Evolutionary conservation across 2,113 vertebrate genomes (phyloP).

Genomic region (Arizona elegans): DNA sequence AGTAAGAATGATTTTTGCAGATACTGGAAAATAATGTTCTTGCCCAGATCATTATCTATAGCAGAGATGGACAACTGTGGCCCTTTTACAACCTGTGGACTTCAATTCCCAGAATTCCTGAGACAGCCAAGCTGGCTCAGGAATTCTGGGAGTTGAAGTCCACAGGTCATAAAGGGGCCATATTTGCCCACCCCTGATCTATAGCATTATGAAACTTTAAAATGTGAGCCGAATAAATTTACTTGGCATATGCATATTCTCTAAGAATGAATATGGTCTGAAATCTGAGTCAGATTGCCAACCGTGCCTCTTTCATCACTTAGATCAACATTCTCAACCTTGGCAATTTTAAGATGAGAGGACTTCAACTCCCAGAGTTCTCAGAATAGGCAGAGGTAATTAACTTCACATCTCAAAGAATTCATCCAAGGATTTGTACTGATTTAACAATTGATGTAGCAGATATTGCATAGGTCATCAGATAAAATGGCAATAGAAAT

Average conservation of each 20-base stretch:
- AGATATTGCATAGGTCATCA: not conserved
- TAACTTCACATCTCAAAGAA: constrained; percentile 4
- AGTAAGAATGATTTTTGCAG: constrained; percentile 73
- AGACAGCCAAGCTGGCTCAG: too few species aligned
- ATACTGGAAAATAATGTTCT: not conserved
- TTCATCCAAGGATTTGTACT: constrained; percentile 16
- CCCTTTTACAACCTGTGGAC: too few species aligned
- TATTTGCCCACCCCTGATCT: too few species aligned
- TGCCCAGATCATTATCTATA: not conserved
- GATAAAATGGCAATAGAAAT: not conserved
- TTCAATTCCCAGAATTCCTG: too few species aligned
- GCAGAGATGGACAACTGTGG: too few species aligned
- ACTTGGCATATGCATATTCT: not conserved
- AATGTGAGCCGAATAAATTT: not conserved
- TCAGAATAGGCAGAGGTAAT: not conserved
- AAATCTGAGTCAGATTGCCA: not conserved
- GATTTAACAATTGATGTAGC: constrained; percentile 16
- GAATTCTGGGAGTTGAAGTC: too few species aligned
- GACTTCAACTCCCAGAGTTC: not conserved
- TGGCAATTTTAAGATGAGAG: not conserved
- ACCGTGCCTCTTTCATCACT: not conserved
- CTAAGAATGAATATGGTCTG: not conserved
- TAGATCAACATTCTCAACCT: not conserved
- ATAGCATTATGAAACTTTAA: not conserved
- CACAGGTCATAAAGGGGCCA: too few species aligned